A percentile compares a stretch with the other conserved stretches of the same genome.
Conservation (phyloP, 2,797 vertebrate genomes). For the Lates japonicus region DNA sequence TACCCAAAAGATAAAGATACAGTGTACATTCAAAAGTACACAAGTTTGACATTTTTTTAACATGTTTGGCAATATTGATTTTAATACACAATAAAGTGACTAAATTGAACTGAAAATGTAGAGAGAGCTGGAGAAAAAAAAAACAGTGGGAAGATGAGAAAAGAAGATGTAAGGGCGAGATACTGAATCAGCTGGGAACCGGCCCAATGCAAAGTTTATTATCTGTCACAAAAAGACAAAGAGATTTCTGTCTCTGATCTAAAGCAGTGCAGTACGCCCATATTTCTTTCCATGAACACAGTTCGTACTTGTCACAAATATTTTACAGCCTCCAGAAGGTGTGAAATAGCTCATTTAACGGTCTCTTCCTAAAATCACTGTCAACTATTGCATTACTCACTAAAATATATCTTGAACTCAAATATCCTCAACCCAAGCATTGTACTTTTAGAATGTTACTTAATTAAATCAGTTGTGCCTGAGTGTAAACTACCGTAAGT, state of each 20-base stretch:
- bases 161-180: conserved; percentile 7
- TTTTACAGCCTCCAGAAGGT: conserved; percentile 32
- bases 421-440: background rate
- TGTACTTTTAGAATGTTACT: background rate
- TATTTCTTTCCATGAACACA: conserved; percentile 17
- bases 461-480: background rate
- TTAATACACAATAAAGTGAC: background rate
- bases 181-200: background rate
- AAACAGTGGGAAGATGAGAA: background rate
- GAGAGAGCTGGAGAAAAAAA: background rate
- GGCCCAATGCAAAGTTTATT: conserved; percentile 39
- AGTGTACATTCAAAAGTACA: background rate
- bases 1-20: background rate
- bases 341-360: conserved; percentile 23
- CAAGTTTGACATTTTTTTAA: background rate
- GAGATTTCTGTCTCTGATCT: conserved; percentile 18
- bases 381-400: background rate
- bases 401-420: background rate
- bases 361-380: background rate
- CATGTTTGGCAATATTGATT: background rate
- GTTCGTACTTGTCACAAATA: conserved; percentile 12
- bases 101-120: background rate
- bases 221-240: conserved; percentile 28
- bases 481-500: background rate
- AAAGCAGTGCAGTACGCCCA: background rate